These are phyloP conservation scores for Coranthus polyacanthus DNA, from an alignment of 2,797 vertebrate genomes.

Conservation along the genomic window DNA sequence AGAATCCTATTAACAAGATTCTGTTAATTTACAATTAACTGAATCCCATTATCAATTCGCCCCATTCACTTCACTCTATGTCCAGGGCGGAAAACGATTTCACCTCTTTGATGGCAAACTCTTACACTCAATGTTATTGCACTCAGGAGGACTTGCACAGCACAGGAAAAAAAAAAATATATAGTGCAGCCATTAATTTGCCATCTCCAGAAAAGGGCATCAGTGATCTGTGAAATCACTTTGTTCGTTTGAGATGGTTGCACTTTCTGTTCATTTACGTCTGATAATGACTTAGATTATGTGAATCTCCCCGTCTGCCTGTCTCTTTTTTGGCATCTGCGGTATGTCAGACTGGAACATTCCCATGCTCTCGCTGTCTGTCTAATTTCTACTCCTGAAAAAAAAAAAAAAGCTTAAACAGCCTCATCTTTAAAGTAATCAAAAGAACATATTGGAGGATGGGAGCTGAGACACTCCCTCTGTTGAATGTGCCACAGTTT, in stretches of 20 bases:
- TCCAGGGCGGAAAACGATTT: conserved; percentile 73
- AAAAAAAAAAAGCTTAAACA: conserved; percentile 73
- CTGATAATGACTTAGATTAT: conserved; percentile 88
- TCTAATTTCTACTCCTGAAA: conserved; percentile 83
- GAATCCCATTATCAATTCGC: conserved; percentile 76
- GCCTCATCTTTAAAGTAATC: conserved; percentile 80
- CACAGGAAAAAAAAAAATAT: conserved; percentile 69
- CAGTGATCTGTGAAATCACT: conserved; percentile 90
- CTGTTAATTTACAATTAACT: conserved; percentile 83
- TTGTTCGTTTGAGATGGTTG: conserved; percentile 89
- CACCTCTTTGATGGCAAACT: conserved; percentile 71
- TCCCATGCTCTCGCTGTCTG: conserved; percentile 77
- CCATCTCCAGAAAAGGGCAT: conserved; percentile 87
- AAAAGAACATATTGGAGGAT: conserved; percentile 79
- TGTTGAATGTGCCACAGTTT: conserved; percentile 85
- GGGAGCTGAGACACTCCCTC: conserved; percentile 85
- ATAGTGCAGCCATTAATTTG: conserved; percentile 86
- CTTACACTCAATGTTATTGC: conserved; percentile 79
- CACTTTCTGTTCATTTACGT: conserved; percentile 89
- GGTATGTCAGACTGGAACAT: conserved; percentile 81
- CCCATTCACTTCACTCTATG: conserved; percentile 60
- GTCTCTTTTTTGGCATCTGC: conserved; percentile 75
- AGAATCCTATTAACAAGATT: conserved; percentile 82
- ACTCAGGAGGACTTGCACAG: conserved; percentile 77
- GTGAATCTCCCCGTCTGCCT: conserved; percentile 78